A percentile compares a stretch with the other conserved stretches of the same genome.
These are phyloP conservation scores for Eudasyphora cyanicolor DNA, from an alignment of 2,888 invertebrate species.

Conservation along the genomic window DNA sequence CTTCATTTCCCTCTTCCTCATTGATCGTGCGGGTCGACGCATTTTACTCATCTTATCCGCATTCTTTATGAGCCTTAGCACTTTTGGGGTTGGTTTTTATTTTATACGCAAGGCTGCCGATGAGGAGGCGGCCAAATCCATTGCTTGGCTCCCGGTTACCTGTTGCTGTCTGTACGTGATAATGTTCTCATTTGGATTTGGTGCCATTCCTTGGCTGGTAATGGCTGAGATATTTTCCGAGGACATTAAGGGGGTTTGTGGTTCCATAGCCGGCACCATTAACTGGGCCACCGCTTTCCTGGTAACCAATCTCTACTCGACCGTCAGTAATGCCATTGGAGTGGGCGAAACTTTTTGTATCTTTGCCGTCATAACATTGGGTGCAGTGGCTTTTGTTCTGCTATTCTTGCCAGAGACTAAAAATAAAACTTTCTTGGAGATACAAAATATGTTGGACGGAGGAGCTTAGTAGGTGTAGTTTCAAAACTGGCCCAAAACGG, in stretches of 20 bases:
- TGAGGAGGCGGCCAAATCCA: slow-evolving; percentile 78
- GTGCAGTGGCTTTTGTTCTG: slow-evolving; percentile 86
- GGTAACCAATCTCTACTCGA: slow-evolving; percentile 87
- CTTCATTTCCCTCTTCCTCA: slow-evolving; percentile 86
- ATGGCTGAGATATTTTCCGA: slow-evolving; percentile 90
- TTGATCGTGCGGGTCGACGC: slow-evolving; percentile 90
- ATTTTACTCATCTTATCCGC: slow-evolving; percentile 88
- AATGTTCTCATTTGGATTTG: slow-evolving; percentile 91
- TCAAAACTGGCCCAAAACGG: too few relatives aligned
- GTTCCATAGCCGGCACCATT: slow-evolving; percentile 88
- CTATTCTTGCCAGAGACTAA: slow-evolving; percentile 83
- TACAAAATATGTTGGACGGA: slow-evolving; percentile 75
- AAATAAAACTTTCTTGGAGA: slow-evolving; percentile 79
- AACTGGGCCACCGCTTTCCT: slow-evolving; percentile 92
- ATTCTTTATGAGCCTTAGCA: slow-evolving; percentile 85
- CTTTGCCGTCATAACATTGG: slow-evolving; percentile 84
- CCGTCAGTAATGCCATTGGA: slow-evolving; percentile 82
- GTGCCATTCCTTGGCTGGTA: slow-evolving; percentile 90
- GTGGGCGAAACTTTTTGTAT: slow-evolving; percentile 87
- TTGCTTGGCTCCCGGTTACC: slow-evolving; percentile 88
- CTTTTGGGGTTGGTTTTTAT: slow-evolving; percentile 86
- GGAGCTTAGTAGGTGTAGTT: too few relatives aligned
- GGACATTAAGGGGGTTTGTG: slow-evolving; percentile 88
- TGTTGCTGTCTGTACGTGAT: slow-evolving; percentile 88
- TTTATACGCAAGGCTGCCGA: slow-evolving; percentile 81